phyloP scores from a whole-genome alignment of 1,140 invertebrate species.

The Aphelenchoides besseyi region DNA sequence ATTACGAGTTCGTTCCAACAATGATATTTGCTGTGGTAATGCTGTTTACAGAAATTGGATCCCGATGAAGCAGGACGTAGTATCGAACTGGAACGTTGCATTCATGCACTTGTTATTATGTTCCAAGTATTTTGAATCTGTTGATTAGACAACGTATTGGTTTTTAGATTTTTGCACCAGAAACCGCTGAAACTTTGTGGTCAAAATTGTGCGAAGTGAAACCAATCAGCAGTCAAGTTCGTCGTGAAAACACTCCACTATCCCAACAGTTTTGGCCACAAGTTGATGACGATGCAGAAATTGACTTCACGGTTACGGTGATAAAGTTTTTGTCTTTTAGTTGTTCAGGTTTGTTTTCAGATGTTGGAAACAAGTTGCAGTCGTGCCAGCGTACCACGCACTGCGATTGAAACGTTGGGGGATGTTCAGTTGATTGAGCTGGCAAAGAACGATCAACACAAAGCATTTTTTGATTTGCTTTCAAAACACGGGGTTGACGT shows the following conservation, averaged over 20 bases:
- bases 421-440: conserved; percentile 20
- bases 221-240: conserved; percentile 16
- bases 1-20: conserved; percentile 30
- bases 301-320: conserved; percentile 51
- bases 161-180: conserved; percentile 52
- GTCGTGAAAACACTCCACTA: conserved; percentile 21
- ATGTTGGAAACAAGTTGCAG: conserved; percentile 5
- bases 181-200: conserved; percentile 52
- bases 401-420: background rate
- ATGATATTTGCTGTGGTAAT: background rate
- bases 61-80: conserved; percentile 33
- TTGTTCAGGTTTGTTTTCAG: background rate
- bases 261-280: conserved; percentile 47
- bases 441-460: conserved; percentile 28
- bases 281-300: conserved; percentile 41
- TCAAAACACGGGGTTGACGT: background rate
- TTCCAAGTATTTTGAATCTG: conserved; percentile 40
- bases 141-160: background rate
- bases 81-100: conserved; percentile 50
- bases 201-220: conserved; percentile 22
- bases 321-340: background rate
- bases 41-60: conserved; percentile 46
- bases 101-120: conserved; percentile 57
- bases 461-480: conserved; percentile 23
- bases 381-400: background rate